A percentile compares a stretch with the other conserved stretches of the same genome.
These are phyloP conservation scores for Temnothorax nylanderi DNA, from an alignment of 1,140 invertebrate genomes.

Conservation along the genomic window DNA sequence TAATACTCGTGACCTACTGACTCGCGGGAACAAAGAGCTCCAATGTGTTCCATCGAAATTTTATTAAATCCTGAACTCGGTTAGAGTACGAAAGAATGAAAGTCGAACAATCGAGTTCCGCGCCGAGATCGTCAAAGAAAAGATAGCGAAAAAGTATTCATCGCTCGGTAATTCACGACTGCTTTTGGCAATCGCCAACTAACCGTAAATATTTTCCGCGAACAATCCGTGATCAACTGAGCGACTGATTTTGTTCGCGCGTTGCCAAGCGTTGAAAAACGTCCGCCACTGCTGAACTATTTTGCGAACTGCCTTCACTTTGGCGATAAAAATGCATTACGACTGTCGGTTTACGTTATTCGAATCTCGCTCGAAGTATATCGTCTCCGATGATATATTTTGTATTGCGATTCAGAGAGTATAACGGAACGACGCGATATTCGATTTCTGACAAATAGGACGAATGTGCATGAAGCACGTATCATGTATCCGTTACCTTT, in stretches of 20 bases:
- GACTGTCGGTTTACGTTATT: neutral
- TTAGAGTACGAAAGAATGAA: neutral
- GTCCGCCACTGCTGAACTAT: neutral
- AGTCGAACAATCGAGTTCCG: neutral
- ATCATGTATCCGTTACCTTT: slow-evolving; percentile 14
- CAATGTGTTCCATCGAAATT: slow-evolving; percentile 28
- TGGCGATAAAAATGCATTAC: slow-evolving; percentile 14
- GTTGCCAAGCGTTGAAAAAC: slow-evolving; percentile 52
- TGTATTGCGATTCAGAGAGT: neutral
- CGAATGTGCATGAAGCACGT: slow-evolving; percentile 1
- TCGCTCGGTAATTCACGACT: neutral
- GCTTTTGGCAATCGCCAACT: slow-evolving; percentile 51
- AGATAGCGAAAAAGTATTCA: slow-evolving; percentile 32
- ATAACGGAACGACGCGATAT: slow-evolving; percentile 16
- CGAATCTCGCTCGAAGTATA: neutral
- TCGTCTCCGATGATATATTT: slow-evolving; percentile 27
- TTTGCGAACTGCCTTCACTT: neutral
- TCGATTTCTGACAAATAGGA: slow-evolving; percentile 39
- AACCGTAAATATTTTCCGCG: slow-evolving; percentile 51
- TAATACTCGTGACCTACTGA: slow-evolving; percentile 57
- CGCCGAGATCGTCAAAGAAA: slow-evolving; percentile 14
- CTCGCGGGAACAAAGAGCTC: slow-evolving; percentile 40
- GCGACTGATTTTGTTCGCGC: slow-evolving; percentile 21
- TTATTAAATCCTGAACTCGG: slow-evolving; percentile 42
- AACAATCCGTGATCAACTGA: slow-evolving; percentile 64